Evolutionary conservation across 2,113 vertebrate species (phyloP), one percentile per base, ranked within the genome.

Genomic region (Odocoileus hemionus): DNA sequence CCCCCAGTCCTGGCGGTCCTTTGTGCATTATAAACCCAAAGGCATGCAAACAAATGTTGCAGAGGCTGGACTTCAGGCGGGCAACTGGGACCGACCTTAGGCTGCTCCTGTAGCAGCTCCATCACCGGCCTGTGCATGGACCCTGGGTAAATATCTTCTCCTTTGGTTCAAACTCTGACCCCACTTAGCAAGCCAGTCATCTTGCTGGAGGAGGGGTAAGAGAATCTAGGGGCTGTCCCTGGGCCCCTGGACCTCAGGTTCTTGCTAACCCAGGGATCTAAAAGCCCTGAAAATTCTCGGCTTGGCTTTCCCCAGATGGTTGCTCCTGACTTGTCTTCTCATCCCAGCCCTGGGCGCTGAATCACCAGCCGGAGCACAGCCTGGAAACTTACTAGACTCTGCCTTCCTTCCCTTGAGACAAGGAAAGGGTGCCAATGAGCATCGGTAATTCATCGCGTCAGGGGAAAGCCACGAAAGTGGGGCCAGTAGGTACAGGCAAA

Each of bases 141-240:
- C 55, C 23, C 55, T 50, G 30, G 21, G 60, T 80, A 83, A 58
- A 86, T 47, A 47, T 30, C 43, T 47, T 57, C 47, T 60, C n/a
- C 45, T 98, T 97, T 88, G 90, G 7, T 96, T 94, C 54, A 85
- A 57, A 97, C 36, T 90, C 95, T 78, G 85, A 96, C 30, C 50
- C 50, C 28, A 30, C 30, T 76, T 86, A 70, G 30, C 36, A 47
- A 93, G 57, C 10, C 23, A 19, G 45, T 57, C 50, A 64, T 84
- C 36, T 91, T 9, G 1, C 26, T 55, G 47, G 88, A 89, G 30
- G 17, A 54, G 12, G 26, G 25, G 11, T 60, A 9, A 87, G 26
- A 67, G 28, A 82, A 76, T 86, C 58, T 95, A 57, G 57, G 30
- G 58, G 15, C 26, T 84, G 19, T 43, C 74, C 52, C 14, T 74